Percentiles rank a stretch among this genome's conserved stretches.
Conservation (phyloP, 2,797 vertebrate species). For the Ispidina lecontei region DNA sequence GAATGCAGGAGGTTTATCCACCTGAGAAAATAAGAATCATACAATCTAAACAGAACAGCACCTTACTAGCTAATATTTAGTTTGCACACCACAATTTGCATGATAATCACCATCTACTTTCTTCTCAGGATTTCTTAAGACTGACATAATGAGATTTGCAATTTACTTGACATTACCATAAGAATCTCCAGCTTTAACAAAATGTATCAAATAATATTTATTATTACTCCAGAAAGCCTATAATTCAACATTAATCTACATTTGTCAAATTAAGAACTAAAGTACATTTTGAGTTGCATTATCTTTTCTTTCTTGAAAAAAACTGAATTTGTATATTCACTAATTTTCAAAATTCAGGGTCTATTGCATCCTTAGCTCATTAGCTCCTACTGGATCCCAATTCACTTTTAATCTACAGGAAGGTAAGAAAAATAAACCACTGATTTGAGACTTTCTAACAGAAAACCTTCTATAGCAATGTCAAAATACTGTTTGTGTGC, state of each 20-base stretch:
- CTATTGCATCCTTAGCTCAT: not conserved
- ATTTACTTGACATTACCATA: not conserved
- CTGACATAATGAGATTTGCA: not conserved
- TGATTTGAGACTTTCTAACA: not conserved
- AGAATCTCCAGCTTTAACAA: not conserved
- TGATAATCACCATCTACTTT: not conserved
- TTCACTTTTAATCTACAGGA: not conserved
- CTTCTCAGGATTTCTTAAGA: conserved; percentile 29
- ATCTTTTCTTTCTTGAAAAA: not conserved
- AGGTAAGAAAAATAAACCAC: not conserved
- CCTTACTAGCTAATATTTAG: conserved; percentile 16
- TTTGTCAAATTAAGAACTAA: not conserved
- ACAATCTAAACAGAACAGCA: conserved; percentile 30
- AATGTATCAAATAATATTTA: conserved; percentile 8
- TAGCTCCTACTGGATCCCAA: not conserved
- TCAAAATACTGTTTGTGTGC: not conserved
- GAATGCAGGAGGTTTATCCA: not conserved
- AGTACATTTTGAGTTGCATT: not conserved
- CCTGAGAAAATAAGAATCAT: not conserved
- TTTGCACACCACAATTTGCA: not conserved
- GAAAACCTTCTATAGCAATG: not conserved
- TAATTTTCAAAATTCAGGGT: not conserved
- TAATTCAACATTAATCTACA: conserved; percentile 1
- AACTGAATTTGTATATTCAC: not conserved
- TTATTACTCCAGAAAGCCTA: not conserved